Conservation (phyloP, 2,113 vertebrate species). For the Reinhardtius hippoglossoides region DNA sequence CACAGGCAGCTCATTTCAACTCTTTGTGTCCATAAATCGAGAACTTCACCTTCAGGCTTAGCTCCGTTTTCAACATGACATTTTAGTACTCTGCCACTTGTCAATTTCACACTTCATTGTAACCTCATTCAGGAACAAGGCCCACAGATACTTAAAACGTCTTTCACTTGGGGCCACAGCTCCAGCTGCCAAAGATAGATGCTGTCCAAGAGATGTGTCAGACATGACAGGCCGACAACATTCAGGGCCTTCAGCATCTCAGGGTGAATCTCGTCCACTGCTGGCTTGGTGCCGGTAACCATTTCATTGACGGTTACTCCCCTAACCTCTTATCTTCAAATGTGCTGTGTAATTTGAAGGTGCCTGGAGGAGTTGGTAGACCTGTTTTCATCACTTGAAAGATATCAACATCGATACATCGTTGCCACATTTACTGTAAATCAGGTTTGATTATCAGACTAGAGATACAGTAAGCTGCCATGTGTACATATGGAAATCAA, state of each 20-base stretch:
- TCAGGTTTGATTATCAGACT: not conserved
- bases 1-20: slow-evolving; percentile 32
- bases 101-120: slow-evolving; percentile 44
- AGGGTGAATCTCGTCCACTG: slow-evolving; percentile 3
- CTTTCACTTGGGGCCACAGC: slow-evolving; percentile 12
- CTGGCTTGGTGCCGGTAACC: slow-evolving; percentile 17
- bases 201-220: slow-evolving; percentile 27
- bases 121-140: slow-evolving; percentile 32
- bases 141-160: slow-evolving; percentile 30
- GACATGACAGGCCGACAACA: slow-evolving; percentile 22
- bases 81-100: slow-evolving; percentile 45
- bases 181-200: slow-evolving; percentile 20
- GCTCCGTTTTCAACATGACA: slow-evolving; percentile 46
- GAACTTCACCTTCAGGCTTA: slow-evolving; percentile 44
- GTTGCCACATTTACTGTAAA: not conserved
- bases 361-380: not conserved
- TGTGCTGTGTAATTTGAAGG: slow-evolving; percentile 12
- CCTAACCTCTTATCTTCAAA: not conserved
- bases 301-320: slow-evolving; percentile 13
- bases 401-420: not conserved
- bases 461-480: not conserved
- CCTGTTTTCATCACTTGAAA: slow-evolving; percentile 7
- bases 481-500: not conserved
- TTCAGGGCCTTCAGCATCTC: slow-evolving; percentile 4
- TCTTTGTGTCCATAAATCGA: slow-evolving; percentile 55